A percentile compares a stretch with the other conserved stretches of the same genome.
Evolutionary conservation across 1,140 invertebrate genomes (phyloP).

Genomic region (Chlorops oryzae): DNA sequence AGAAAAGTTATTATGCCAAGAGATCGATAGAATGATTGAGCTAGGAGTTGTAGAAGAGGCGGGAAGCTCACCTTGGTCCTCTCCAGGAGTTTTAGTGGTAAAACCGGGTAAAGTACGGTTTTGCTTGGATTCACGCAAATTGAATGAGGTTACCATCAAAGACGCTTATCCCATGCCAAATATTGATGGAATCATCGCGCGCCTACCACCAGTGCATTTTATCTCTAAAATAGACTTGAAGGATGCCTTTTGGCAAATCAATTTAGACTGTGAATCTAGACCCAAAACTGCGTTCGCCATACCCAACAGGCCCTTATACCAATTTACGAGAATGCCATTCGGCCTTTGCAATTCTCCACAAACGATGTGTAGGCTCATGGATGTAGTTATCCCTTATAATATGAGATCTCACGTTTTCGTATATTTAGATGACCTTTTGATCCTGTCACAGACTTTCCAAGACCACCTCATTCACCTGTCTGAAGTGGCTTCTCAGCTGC

Average conservation of each 20-base stretch:
- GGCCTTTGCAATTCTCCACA: no score
- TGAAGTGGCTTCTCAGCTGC: neutral
- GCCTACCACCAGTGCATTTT: constrained; percentile 10
- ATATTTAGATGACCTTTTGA: constrained; percentile 9
- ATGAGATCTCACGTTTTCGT: no score
- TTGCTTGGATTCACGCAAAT: constrained; percentile 10
- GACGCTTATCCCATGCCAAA: constrained; percentile 12
- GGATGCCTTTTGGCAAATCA: constrained; percentile 14
- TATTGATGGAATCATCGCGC: constrained; percentile 11
- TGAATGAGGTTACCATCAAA: constrained; percentile 8
- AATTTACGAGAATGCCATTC: no score
- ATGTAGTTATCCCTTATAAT: no score
- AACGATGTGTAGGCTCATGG: no score
- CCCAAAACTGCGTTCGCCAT: constrained; percentile 36
- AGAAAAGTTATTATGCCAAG: constrained; percentile 13
- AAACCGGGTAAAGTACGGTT: constrained; percentile 11
- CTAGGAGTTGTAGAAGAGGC: constrained; percentile 16
- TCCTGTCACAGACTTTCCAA: neutral
- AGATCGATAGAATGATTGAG: constrained; percentile 16
- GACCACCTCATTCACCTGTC: neutral
- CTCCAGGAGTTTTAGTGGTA: constrained; percentile 3
- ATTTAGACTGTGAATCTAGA: neutral
- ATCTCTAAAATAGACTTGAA: constrained; percentile 7
- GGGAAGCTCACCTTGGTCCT: constrained; percentile 16
- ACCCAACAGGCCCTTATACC: no score